Evolutionary conservation across 2,113 vertebrate genomes (phyloP).

Genomic region (Ancistrus triradiatus): DNA sequence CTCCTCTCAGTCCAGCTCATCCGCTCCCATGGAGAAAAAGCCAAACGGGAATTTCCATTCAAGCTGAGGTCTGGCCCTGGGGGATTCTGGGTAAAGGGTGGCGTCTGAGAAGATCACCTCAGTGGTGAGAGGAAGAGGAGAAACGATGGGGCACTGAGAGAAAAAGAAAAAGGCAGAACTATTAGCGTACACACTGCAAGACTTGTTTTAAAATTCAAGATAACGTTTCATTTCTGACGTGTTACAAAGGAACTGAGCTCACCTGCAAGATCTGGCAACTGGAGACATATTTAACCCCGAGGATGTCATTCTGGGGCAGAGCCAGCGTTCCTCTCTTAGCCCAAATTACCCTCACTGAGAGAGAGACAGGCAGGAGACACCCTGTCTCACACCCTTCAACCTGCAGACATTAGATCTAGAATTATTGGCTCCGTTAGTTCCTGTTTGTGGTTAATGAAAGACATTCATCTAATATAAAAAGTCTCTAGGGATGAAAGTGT

Average conservation of each 20-base stretch:
- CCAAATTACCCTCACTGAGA: conserved; percentile 66
- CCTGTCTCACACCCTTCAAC: conserved; percentile 56
- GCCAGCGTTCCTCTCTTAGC: conserved; percentile 61
- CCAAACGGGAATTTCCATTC: conserved; percentile 66
- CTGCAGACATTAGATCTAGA: conserved; percentile 47
- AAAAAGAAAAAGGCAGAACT: not conserved
- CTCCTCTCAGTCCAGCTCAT: conserved; percentile 57
- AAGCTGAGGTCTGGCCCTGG: conserved; percentile 49
- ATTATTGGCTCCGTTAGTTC: too few species aligned
- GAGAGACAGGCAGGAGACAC: conserved; percentile 62
- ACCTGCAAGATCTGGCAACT: conserved; percentile 63
- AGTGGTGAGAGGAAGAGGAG: conserved; percentile 55
- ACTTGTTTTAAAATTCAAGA: too few species aligned
- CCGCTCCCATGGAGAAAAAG: conserved; percentile 59
- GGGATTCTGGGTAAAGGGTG: conserved; percentile 58
- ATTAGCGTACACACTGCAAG: too few species aligned
- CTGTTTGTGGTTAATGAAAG: too few species aligned
- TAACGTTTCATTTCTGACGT: too few species aligned
- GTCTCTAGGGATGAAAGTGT: too few species aligned
- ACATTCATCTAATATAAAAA: too few species aligned
- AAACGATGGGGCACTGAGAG: conserved; percentile 58
- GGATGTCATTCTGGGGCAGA: conserved; percentile 64
- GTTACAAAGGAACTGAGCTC: too few species aligned
- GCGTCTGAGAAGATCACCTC: conserved; percentile 62
- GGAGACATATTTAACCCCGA: conserved; percentile 66